Evolutionary conservation across 2,797 vertebrate genomes (phyloP).

Genomic region (Erpetoichthys calabaricus): DNA sequence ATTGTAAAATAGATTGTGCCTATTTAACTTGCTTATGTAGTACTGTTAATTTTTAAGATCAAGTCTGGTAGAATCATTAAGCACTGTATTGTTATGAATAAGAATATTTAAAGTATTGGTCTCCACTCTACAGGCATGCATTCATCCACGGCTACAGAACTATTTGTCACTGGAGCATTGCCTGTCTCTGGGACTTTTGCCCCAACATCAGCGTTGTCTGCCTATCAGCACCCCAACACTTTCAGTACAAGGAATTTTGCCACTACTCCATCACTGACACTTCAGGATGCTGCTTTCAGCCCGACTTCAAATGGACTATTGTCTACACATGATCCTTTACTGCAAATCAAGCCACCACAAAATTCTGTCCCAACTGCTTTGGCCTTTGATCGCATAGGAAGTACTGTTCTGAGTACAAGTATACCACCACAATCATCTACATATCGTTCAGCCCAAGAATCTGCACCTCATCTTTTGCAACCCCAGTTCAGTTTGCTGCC

Average conservation of each 20-base stretch:
- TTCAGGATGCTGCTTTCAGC: conserved; percentile 82
- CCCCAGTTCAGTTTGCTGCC: conserved; percentile 88
- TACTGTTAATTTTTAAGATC: too few relatives aligned
- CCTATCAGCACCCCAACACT: conserved; percentile 80
- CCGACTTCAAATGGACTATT: conserved; percentile 80
- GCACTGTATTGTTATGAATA: too few relatives aligned
- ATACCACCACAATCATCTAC: conserved; percentile 92
- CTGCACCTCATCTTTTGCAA: conserved; percentile 92
- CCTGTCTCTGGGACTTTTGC: conserved; percentile 84
- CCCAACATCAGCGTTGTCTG: conserved; percentile 67
- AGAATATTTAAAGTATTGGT: too few relatives aligned
- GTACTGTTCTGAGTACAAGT: conserved; percentile 60
- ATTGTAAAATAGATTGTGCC: too few relatives aligned
- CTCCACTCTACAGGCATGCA: conserved; percentile 61
- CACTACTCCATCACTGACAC: conserved; percentile 69
- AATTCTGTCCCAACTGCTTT: conserved; percentile 69
- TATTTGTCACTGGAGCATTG: conserved; percentile 86
- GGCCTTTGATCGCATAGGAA: conserved; percentile 77
- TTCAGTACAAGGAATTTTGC: conserved; percentile 80
- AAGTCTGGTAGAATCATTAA: too few relatives aligned
- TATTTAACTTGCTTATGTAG: too few relatives aligned
- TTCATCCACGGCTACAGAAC: conserved; percentile 73
- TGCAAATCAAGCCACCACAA: conserved; percentile 84
- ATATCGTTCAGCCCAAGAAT: conserved; percentile 96
- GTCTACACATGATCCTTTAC: conserved; percentile 70